Conservation (phyloP, 2,113 vertebrate genomes). For the Dromiciops gliroides region DNA sequence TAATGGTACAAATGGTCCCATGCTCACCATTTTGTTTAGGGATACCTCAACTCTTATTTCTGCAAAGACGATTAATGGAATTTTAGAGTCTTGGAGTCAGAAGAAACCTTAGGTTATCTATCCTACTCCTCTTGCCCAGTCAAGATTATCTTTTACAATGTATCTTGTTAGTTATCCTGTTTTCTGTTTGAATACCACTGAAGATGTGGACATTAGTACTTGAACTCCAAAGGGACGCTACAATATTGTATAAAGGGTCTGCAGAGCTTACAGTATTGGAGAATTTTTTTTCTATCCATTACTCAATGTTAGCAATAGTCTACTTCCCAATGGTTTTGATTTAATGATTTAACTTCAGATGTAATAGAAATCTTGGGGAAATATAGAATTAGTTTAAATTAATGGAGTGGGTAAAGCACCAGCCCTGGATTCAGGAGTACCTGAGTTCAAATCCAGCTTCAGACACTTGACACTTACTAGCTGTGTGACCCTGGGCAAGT, state of each 20-base stretch:
- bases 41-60: background rate
- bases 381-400: constrained; percentile 82
- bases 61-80: background rate
- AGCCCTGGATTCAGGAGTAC: too few species aligned
- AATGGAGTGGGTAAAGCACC: too few species aligned
- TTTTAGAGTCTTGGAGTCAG: background rate
- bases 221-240: background rate
- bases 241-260: background rate
- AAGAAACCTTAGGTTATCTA: background rate
- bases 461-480: too few species aligned
- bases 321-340: constrained; percentile 42
- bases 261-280: background rate
- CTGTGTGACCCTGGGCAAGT: too few species aligned
- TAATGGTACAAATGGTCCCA: background rate
- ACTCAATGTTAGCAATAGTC: background rate
- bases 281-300: constrained; percentile 6
- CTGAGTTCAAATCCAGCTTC: too few species aligned
- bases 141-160: background rate
- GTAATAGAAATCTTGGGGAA: constrained; percentile 78
- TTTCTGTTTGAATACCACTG: background rate
- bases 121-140: background rate
- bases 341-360: constrained; percentile 80
- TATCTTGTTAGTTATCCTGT: background rate
- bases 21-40: background rate
- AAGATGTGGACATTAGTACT: background rate